Evolutionary conservation across 2,113 vertebrate species (phyloP).

Genomic region (Anarrhichthys ocellatus): DNA sequence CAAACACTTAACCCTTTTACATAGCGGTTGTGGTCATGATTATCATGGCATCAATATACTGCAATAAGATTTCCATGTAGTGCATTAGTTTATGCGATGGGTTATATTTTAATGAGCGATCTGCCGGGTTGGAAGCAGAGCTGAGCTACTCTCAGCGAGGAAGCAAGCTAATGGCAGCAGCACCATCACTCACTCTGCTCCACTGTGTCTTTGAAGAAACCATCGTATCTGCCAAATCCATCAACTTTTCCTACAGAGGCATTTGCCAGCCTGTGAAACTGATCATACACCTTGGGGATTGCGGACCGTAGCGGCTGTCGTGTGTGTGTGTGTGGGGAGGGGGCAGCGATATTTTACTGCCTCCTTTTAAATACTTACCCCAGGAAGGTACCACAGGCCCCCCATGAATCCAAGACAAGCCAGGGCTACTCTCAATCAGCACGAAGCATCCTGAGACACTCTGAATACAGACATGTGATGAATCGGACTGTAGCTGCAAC

Average conservation of each 20-base stretch:
- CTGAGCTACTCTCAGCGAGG: slow-evolving; percentile 51
- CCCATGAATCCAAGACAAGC: slow-evolving; percentile 57
- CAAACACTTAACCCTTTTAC: neutral
- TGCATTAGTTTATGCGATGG: neutral
- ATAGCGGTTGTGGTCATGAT: neutral
- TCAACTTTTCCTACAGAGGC: slow-evolving; percentile 73
- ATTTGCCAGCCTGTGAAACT: slow-evolving; percentile 79
- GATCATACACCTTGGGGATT: slow-evolving; percentile 80
- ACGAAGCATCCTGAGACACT: slow-evolving; percentile 66
- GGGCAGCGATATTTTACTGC: slow-evolving; percentile 74
- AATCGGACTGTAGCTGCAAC: slow-evolving; percentile 51
- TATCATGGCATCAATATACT: neutral
- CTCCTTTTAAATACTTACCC: slow-evolving; percentile 82
- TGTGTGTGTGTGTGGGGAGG: neutral
- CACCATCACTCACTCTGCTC: slow-evolving; percentile 68
- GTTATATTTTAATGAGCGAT: slow-evolving; percentile 17
- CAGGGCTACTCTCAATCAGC: slow-evolving; percentile 57
- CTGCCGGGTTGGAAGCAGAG: slow-evolving; percentile 52
- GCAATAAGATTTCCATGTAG: neutral
- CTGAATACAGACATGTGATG: slow-evolving; percentile 71
- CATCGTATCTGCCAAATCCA: slow-evolving; percentile 80
- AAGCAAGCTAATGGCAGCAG: slow-evolving; percentile 59
- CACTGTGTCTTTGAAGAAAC: slow-evolving; percentile 75
- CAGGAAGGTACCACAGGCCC: slow-evolving; percentile 69
- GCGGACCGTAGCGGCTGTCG: slow-evolving; percentile 36